phyloP scores from a whole-genome alignment of 2,113 vertebrate species.

The Rhinopomastus cyanomelas region DNA sequence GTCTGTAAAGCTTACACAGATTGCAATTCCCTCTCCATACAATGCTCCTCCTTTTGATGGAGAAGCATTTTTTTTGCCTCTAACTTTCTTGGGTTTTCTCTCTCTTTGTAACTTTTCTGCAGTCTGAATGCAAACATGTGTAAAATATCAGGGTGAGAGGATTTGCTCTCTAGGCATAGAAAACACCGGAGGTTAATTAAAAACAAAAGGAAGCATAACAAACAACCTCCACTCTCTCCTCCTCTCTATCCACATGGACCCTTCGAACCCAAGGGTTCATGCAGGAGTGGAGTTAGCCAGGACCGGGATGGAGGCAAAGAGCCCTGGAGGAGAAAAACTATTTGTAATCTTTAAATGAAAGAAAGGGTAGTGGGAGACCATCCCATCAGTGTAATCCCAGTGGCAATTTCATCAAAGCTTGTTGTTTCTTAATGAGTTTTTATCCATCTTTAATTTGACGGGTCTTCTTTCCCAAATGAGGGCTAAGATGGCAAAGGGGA shows the following conservation, averaged over 20 bases:
- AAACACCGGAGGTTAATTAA: constrained; percentile 69
- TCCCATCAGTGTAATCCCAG: constrained; percentile 9
- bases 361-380: background rate
- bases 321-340: background rate
- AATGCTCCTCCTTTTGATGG: background rate
- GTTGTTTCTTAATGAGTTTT: constrained; percentile 56
- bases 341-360: background rate
- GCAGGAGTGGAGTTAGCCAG: background rate
- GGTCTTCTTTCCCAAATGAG: constrained; percentile 27
- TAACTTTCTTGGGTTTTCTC: background rate
- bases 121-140: constrained; percentile 17
- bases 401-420: constrained; percentile 9
- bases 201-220: constrained; percentile 54
- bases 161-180: constrained; percentile 43
- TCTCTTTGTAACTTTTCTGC: background rate
- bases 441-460: constrained; percentile 38
- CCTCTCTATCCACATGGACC: background rate
- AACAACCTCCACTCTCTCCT: background rate
- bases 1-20: background rate
- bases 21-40: background rate
- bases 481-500: background rate
- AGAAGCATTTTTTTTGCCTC: background rate
- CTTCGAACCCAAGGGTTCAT: background rate
- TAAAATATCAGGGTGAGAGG: constrained; percentile 16
- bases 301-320: background rate